phyloP scores from a whole-genome alignment of 2,113 vertebrate genomes.

The Polyodon spathula region DNA sequence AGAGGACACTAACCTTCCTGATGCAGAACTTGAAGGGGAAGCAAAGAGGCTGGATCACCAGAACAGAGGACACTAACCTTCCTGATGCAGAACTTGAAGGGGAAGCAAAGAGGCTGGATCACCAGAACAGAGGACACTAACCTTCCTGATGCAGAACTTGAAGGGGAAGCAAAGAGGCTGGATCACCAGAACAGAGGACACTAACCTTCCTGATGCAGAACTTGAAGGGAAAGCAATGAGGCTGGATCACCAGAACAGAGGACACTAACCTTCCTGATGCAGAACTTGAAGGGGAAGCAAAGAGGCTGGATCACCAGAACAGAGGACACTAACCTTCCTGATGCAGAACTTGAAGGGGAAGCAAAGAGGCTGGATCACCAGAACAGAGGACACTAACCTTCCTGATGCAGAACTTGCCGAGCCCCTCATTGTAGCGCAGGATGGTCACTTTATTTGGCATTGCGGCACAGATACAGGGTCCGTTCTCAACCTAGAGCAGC shows the following conservation, averaged over 20 bases:
- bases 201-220: constrained; percentile 93
- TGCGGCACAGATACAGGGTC: constrained; percentile 90
- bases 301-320: no score
- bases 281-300: no score
- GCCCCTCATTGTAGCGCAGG: constrained; percentile 87
- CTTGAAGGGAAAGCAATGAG: no score
- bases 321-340: constrained; percentile 67
- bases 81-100: constrained; percentile 94
- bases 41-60: no score
- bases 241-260: not conserved
- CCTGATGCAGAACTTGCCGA: constrained; percentile 93
- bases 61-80: constrained; percentile 59
- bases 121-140: constrained; percentile 31
- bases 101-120: no score
- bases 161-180: no score
- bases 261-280: constrained; percentile 82
- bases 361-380: no score
- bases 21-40: constrained; percentile 98
- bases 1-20: constrained; percentile 67
- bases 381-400: constrained; percentile 59
- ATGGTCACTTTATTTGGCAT: constrained; percentile 91
- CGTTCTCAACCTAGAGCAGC: constrained; percentile 75
- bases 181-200: not conserved
- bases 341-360: constrained; percentile 98
- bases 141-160: constrained; percentile 96